These are phyloP conservation scores for Eilema sororculum DNA, from an alignment of 2,888 invertebrate species.

Conservation along the genomic window DNA sequence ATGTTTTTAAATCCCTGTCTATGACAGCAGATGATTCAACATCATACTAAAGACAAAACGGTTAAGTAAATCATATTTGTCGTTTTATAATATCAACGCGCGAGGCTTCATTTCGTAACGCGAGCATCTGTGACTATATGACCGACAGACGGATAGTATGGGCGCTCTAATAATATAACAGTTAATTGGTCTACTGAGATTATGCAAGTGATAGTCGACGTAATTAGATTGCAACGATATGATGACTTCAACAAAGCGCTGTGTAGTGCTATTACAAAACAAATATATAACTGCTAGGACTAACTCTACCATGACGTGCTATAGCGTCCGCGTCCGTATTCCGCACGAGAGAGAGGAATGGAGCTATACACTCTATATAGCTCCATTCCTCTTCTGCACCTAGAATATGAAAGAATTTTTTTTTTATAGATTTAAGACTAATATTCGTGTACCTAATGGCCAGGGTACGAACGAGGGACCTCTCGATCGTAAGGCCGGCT, in stretches of 20 bases:
- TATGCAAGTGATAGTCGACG: conserved; percentile 57
- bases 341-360: too few relatives aligned
- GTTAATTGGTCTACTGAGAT: conserved; percentile 68
- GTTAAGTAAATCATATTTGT: not conserved
- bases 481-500: too few relatives aligned
- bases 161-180: conserved; percentile 65
- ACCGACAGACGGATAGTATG: conserved; percentile 41
- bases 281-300: not conserved
- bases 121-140: conserved; percentile 27
- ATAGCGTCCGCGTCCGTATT: too few relatives aligned
- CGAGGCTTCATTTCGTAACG: conserved; percentile 42
- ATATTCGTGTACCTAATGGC: too few relatives aligned
- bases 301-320: too few relatives aligned
- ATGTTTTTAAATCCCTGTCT: not conserved
- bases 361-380: too few relatives aligned
- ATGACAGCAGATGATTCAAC: conserved; percentile 4
- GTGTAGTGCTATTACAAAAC: not conserved
- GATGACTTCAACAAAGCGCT: not conserved
- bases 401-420: too few relatives aligned
- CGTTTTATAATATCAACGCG: conserved; percentile 26
- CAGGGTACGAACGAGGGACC: too few relatives aligned
- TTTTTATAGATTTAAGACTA: too few relatives aligned
- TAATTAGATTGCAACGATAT: conserved; percentile 40
- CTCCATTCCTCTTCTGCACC: too few relatives aligned
- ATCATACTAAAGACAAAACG: not conserved